Percentiles rank a stretch among this genome's conserved stretches.
These are phyloP conservation scores for Odontesthes bonariensis DNA, from an alignment of 2,113 vertebrate genomes.

Conservation along the genomic window DNA sequence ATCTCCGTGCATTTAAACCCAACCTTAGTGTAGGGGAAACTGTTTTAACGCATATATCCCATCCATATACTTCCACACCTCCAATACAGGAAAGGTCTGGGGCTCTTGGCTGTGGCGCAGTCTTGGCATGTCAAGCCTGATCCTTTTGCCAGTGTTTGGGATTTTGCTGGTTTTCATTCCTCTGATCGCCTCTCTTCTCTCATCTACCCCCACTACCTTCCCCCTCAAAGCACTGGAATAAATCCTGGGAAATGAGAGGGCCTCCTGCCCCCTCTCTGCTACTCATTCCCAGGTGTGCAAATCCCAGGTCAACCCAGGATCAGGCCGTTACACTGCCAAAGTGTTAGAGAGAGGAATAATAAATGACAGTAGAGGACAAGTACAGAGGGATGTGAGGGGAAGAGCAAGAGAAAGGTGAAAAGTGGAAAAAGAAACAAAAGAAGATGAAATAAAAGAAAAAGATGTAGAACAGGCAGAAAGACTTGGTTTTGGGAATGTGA, in stretches of 20 bases:
- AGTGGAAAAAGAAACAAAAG: conserved; percentile 44
- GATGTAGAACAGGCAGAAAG: conserved; percentile 34
- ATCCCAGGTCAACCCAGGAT: conserved; percentile 75
- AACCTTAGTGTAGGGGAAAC: conserved; percentile 26
- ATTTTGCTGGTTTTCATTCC: conserved; percentile 69
- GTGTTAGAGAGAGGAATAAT: conserved; percentile 50
- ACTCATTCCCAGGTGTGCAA: conserved; percentile 84
- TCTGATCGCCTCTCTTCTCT: conserved; percentile 59
- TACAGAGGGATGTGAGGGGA: conserved; percentile 26
- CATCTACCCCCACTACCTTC: conserved; percentile 74
- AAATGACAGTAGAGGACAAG: conserved; percentile 46
- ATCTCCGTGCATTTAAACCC: conserved; percentile 50
- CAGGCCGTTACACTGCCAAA: conserved; percentile 56
- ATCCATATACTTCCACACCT: conserved; percentile 53
- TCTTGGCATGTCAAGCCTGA: conserved; percentile 58
- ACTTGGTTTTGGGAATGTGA: conserved; percentile 67
- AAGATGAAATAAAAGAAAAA: conserved; percentile 43
- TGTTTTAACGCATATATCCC: conserved; percentile 41
- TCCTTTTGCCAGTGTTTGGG: conserved; percentile 65
- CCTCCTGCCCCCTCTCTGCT: conserved; percentile 57
- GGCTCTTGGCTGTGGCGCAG: conserved; percentile 63
- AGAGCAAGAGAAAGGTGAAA: conserved; percentile 54
- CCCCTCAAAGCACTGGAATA: conserved; percentile 76
- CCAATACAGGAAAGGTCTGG: conserved; percentile 49
- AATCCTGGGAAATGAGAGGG: conserved; percentile 87